Evolutionary conservation across 2,888 invertebrate species (phyloP).

Genomic region (Cistogaster globosa): DNA sequence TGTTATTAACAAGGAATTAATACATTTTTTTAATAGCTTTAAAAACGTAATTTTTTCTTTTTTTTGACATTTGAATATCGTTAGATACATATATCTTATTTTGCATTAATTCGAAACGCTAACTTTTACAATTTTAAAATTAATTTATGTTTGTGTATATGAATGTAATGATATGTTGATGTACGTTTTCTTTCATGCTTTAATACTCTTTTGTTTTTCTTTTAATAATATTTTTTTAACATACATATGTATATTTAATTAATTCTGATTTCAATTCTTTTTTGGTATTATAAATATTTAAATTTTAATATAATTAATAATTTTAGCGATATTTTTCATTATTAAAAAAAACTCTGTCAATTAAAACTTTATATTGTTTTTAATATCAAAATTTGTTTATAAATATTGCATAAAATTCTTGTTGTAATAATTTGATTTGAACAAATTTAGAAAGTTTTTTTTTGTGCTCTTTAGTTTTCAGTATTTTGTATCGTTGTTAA

Average conservation of each 20-base stretch:
- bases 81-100: neutral
- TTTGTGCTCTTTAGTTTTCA: constrained; percentile 37
- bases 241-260: constrained; percentile 19
- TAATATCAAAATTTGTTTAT: constrained; percentile 3
- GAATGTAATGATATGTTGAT: constrained; percentile 67
- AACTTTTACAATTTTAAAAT: constrained; percentile 11
- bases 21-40: neutral
- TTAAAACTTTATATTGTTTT: constrained; percentile 55
- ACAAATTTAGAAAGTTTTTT: constrained; percentile 42
- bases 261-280: too few relatives aligned
- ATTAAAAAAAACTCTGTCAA: constrained; percentile 67
- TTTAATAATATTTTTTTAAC: constrained; percentile 4
- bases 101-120: neutral
- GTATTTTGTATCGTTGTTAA: constrained; percentile 28
- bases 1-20: neutral
- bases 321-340: constrained; percentile 40
- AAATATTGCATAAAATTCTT: constrained; percentile 29
- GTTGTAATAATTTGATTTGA: constrained; percentile 50
- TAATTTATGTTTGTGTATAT: constrained; percentile 28
- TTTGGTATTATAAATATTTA: too few relatives aligned
- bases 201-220: neutral
- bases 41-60: constrained; percentile 20
- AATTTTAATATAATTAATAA: constrained; percentile 61
- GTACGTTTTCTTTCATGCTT: constrained; percentile 25
- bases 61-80: constrained; percentile 19